A percentile compares a stretch with the other conserved stretches of the same genome.
phyloP scores from a whole-genome alignment of 2,113 vertebrate species.

The Labeo rohita region DNA sequence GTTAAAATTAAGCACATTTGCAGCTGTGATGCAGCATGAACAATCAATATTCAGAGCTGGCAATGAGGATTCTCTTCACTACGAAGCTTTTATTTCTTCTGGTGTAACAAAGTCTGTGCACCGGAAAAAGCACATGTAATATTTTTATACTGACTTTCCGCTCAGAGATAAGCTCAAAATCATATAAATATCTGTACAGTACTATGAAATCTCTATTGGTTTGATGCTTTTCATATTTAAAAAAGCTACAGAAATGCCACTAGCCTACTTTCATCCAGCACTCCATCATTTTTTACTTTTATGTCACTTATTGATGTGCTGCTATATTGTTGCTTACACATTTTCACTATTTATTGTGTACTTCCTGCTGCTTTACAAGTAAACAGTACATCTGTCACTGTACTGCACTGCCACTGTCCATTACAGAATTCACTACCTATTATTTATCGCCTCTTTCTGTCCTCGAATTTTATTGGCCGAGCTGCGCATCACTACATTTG shows the following conservation, averaged over 20 bases:
- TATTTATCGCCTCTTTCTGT: neutral
- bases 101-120: neutral
- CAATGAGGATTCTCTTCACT: neutral
- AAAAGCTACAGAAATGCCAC: neutral
- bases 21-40: conserved; percentile 1
- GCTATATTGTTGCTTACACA: neutral
- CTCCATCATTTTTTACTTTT: neutral
- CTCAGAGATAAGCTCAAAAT: neutral
- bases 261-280: neutral
- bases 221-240: neutral
- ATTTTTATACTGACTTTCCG: neutral
- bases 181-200: neutral
- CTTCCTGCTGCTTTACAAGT: neutral
- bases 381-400: neutral
- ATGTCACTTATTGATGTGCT: neutral
- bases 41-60: neutral
- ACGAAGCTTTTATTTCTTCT: conserved; percentile 17
- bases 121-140: neutral
- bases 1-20: conserved; percentile 38
- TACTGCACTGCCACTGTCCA: neutral
- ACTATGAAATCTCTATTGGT: neutral
- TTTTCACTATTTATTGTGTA: neutral
- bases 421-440: neutral
- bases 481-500: too few species aligned
- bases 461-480: neutral